Evolutionary conservation across 1,140 invertebrate genomes (phyloP).

Genomic region (Oreohelix idahoensis): DNA sequence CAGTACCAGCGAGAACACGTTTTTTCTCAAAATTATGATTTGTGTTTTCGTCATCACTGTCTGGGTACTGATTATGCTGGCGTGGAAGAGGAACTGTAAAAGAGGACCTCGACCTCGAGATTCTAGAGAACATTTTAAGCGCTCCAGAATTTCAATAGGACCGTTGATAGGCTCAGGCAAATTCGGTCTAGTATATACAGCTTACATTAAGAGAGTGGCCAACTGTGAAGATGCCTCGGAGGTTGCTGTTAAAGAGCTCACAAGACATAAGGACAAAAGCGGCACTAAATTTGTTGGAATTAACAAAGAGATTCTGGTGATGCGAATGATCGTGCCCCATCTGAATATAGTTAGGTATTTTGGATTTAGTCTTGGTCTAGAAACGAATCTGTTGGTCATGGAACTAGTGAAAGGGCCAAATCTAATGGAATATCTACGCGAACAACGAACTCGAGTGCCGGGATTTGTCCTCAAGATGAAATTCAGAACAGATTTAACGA

Average conservation of each 20-base stretch:
- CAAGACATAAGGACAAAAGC: background rate
- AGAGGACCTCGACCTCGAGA: background rate
- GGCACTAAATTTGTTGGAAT: background rate
- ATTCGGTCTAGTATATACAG: background rate
- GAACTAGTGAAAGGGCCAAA: background rate
- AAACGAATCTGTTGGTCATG: background rate
- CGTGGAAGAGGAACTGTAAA: background rate
- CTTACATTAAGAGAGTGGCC: background rate
- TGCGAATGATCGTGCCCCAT: background rate
- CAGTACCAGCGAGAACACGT: background rate
- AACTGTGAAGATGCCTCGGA: background rate
- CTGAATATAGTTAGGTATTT: background rate
- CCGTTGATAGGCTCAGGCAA: background rate
- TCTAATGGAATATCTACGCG: background rate
- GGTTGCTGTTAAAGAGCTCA: background rate
- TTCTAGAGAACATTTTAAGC: background rate
- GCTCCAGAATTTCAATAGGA: background rate
- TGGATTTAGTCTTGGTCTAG: background rate
- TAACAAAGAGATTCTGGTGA: background rate
- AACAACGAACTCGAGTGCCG: background rate
- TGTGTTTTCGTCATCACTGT: background rate
- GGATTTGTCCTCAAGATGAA: background rate
- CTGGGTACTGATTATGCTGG: background rate
- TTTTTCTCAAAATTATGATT: background rate
- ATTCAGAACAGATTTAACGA: background rate